Evolutionary conservation across 2,888 invertebrate species (phyloP).

Genomic region (Aspidiotus rigidus): DNA sequence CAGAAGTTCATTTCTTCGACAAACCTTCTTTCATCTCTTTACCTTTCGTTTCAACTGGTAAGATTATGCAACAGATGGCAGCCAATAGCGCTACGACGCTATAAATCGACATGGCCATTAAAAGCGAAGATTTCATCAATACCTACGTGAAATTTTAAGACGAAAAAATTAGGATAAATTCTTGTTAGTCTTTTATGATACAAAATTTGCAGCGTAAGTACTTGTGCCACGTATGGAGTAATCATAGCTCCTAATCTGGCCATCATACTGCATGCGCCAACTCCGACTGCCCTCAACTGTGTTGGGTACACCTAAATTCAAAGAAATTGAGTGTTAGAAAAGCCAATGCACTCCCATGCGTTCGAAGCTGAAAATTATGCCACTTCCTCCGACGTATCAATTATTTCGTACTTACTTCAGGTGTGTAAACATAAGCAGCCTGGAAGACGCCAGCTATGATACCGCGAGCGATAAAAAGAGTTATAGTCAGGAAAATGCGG

Average conservation of each 20-base stretch:
- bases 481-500: constrained; percentile 64
- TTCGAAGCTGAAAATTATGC: too few species aligned
- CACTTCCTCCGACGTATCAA: too few species aligned
- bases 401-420: constrained; percentile 54
- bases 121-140: constrained; percentile 61
- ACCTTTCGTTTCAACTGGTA: constrained; percentile 78
- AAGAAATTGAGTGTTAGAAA: constrained; percentile 9
- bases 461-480: constrained; percentile 78
- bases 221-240: constrained; percentile 90
- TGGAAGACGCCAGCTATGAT: constrained; percentile 91
- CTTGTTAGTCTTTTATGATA: background rate
- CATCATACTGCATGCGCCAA: constrained; percentile 86
- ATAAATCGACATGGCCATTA: constrained; percentile 66
- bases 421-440: constrained; percentile 91
- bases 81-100: constrained; percentile 65
- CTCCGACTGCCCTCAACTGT: constrained; percentile 74
- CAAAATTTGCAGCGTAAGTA: constrained; percentile 41
- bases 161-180: too few species aligned
- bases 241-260: constrained; percentile 87
- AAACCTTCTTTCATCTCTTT: constrained; percentile 53
- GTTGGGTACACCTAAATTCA: constrained; percentile 67
- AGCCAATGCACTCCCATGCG: background rate
- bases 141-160: constrained; percentile 47
- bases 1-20: constrained; percentile 19
- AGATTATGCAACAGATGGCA: constrained; percentile 62